Evolutionary conservation across 2,888 invertebrate genomes (phyloP), one percentile per base, ranked within the genome.

Genomic region (Cepaea hortensis): DNA sequence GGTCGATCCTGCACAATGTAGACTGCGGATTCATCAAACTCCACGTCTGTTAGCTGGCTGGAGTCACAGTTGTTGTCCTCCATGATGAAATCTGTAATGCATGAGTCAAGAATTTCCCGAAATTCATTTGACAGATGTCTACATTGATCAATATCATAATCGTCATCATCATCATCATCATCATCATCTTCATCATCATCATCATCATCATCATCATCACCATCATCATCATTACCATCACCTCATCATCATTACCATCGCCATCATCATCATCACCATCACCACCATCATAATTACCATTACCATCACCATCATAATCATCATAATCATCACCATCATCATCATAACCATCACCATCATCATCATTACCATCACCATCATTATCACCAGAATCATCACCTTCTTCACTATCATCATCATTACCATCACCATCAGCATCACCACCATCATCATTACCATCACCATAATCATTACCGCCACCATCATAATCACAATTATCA

Each of bases 1-100:
- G 92, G 92, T 70, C 92, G 96, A 95, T 98, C 98, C 89, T 97
- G 97, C 90, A 98, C 98, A 94, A 98, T 97, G 95, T 98, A 98
- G 88, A 98, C 98, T 88, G 98, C 98, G 94, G 97, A 96, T 93
- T 97, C 96, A 95, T 98, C 97, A 95, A 98, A 98, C 94, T 98
- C 98, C 93, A 98, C 98, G 95, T 98, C 98, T 91, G 96, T 96
- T 95, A 97, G 96, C 91, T 96, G 96, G 92, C 96, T 96, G 93
- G 97, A 96, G 95, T 97, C 96, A 11, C 6, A 11, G 95, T 96
- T 96, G 91, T 95, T 95, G 91, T 95, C 95, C 91, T 95, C 95
- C 95, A 95, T 95, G 91, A 93, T 91, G 88, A 90, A 81, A 70
- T 35, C 35, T 6, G 48, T 46, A 72, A 23, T 5, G 18, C 68